Percentiles rank a stretch among this genome's conserved stretches.
Conservation (phyloP, 1,140 invertebrate genomes). For the Zaprionus ornatus region DNA sequence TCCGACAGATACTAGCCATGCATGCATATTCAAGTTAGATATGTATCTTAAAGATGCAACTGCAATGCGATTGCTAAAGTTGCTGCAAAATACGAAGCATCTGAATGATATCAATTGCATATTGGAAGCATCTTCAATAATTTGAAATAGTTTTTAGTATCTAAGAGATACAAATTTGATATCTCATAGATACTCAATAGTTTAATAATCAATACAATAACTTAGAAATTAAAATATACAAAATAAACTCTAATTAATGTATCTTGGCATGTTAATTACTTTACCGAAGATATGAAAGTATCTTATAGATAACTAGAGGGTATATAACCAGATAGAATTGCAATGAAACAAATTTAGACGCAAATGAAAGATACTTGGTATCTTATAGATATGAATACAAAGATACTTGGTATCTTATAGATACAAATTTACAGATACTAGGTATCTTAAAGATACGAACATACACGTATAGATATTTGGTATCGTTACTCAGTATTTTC, state of each 20-base stretch:
- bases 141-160: too few relatives aligned
- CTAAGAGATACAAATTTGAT: too few relatives aligned
- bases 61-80: background rate
- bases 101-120: background rate
- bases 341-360: background rate
- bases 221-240: background rate
- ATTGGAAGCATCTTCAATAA: too few relatives aligned
- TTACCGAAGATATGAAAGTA: background rate
- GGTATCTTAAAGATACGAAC: background rate
- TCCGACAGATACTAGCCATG: conserved; percentile 2
- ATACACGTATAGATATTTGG: too few relatives aligned
- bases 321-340: too few relatives aligned
- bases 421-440: background rate
- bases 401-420: background rate
- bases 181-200: too few relatives aligned
- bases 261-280: background rate
- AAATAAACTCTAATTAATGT: background rate
- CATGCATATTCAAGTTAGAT: background rate
- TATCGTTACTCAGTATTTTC: too few relatives aligned
- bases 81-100: background rate
- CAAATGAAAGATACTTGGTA: background rate
- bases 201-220: too few relatives aligned
- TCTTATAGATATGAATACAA: background rate
- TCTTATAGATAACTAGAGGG: background rate
- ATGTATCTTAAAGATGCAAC: background rate